Base-by-base conservation (phyloP, 1,140 invertebrate genomes). In the Zaprionus vittiger region DNA sequence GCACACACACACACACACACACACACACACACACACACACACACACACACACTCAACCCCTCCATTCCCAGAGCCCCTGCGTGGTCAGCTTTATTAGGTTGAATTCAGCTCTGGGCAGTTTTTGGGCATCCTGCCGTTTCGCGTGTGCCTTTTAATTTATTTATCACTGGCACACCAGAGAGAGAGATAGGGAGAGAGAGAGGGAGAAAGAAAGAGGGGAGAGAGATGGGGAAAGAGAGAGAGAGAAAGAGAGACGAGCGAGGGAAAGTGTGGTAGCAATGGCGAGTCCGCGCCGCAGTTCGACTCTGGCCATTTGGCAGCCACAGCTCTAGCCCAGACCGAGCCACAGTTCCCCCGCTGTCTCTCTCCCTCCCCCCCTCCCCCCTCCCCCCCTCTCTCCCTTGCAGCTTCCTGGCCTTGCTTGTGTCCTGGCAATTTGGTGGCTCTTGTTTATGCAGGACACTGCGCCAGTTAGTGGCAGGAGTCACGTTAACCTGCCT, bases 81-180 rank as follows among this genome's bases (percentile, higher is more conserved):
- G 77, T 89, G 80, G 83, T 74, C 74, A 83, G 78, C 73, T 87
- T 89, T 87, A 87, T 87, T 87, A 89, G 83, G 74, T 83, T 89
- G 70, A 56, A 67, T 77, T 80, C n/a, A 52, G 69, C 72, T 79
- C 55, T 66, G 52, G 68, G 61, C 61, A 72, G 64, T 70, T 81
- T 76, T 80, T 73, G 80, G 80, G 64, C 60, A 79, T 63, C 74
- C 78, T 74, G 81, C 81, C 80, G 81, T 81, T 89, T 84, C 76
- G 84, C 84, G 84, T 89, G 84, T 83, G 84, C 84, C 81, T 87
- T 87, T 87, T 87, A 87, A 89, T 87, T 89, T 87, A 87, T 87
- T 87, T 87, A 87, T 87, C 84, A 79, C 28, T 70, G 63, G 56
- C 38, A 37, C 62, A 37, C 62, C 60, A 44, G 17, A 34, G 63